Evolutionary conservation across 2,113 vertebrate genomes (phyloP).

Genomic region (Sinosuthora webbiana): DNA sequence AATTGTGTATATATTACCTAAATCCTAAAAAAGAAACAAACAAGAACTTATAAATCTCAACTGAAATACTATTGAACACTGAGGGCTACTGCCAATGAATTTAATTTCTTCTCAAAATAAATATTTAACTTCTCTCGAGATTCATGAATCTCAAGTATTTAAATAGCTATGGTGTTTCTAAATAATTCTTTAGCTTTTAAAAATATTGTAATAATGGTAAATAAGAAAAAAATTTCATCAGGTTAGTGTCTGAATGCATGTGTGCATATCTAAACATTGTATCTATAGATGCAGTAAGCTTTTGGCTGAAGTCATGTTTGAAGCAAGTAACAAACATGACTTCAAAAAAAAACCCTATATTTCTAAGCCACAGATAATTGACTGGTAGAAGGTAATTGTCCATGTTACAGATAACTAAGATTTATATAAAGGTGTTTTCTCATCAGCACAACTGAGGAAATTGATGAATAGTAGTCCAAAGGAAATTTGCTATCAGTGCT

Average conservation of each 20-base stretch:
- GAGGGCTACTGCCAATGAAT: background rate
- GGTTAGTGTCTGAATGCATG: background rate
- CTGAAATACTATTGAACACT: background rate
- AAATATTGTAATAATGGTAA: background rate
- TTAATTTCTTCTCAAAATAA: background rate
- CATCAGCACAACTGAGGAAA: background rate
- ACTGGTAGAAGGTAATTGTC: background rate
- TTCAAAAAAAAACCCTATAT: background rate
- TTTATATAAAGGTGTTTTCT: background rate
- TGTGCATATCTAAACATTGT: accelerated
- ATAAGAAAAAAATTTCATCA: background rate
- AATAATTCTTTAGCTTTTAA: background rate
- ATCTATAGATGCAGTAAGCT: background rate
- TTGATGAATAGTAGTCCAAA: background rate
- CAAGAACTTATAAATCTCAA: background rate
- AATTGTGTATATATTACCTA: background rate
- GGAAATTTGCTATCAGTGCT: background rate
- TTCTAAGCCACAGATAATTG: background rate
- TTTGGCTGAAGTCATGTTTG: background rate
- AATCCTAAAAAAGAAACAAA: background rate
- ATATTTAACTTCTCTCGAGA: background rate
- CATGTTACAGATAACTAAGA: background rate
- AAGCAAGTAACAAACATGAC: background rate
- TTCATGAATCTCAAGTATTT: background rate
- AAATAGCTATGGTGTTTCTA: background rate